Evolutionary conservation across 2,113 vertebrate genomes (phyloP).

Genomic region (Heterocephalus glaber): DNA sequence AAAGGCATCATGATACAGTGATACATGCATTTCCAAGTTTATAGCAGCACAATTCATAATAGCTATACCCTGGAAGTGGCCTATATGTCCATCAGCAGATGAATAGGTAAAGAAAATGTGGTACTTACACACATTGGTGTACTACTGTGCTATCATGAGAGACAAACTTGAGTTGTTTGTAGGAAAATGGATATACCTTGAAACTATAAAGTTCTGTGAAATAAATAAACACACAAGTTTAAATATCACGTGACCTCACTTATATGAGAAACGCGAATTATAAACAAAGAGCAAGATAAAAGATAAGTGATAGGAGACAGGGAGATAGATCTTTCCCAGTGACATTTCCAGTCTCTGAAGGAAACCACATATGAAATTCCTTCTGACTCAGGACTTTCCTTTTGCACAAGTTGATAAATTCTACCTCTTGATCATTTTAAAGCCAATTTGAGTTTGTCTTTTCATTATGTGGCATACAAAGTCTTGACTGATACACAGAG

Average conservation of each 20-base stretch:
- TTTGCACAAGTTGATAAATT: neutral
- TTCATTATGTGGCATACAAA: neutral
- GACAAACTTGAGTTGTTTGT: neutral
- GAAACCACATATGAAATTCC: neutral
- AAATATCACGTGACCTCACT: neutral
- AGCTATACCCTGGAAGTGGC: neutral
- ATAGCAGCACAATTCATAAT: neutral
- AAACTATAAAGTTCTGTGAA: neutral
- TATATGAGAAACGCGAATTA: neutral
- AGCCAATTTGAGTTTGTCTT: constrained; percentile 35
- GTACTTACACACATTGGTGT: neutral
- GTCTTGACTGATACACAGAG: neutral
- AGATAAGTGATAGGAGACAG: neutral
- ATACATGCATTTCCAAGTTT: neutral
- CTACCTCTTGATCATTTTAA: constrained; percentile 31
- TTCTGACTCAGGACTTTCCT: neutral
- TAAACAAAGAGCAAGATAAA: neutral
- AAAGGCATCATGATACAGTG: neutral
- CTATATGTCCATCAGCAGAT: neutral
- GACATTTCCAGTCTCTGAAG: neutral
- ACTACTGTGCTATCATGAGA: neutral
- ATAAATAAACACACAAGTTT: neutral
- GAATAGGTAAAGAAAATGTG: neutral
- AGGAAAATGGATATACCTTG: neutral
- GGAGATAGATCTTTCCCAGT: neutral